Percentiles rank a stretch among this genome's conserved stretches.
Conservation (phyloP, 2,113 vertebrate species). For the Syngnathus scovelli region DNA sequence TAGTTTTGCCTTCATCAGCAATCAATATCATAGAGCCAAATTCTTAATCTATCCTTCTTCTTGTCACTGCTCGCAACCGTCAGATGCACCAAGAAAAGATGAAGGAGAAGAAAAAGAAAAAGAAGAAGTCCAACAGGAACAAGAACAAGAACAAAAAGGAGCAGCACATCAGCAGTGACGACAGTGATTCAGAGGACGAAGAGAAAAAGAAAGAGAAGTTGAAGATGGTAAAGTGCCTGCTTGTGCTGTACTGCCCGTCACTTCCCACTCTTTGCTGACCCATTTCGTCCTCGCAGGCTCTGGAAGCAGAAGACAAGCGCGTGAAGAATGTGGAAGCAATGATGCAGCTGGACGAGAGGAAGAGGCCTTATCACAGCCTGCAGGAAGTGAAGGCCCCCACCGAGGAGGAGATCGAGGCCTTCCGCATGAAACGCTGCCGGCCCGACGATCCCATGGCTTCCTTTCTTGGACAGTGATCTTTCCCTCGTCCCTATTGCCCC, state of each 20-base stretch:
- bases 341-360: slow-evolving; percentile 89
- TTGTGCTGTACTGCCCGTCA: background rate
- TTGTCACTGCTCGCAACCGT: background rate
- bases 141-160: slow-evolving; percentile 80
- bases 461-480: slow-evolving; percentile 80
- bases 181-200: slow-evolving; percentile 88
- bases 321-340: slow-evolving; percentile 83
- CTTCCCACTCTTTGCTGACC: background rate
- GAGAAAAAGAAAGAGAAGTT: slow-evolving; percentile 90
- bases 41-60: background rate
- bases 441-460: slow-evolving; percentile 94
- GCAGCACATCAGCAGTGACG: slow-evolving; percentile 81
- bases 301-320: slow-evolving; percentile 89
- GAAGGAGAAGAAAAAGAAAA: slow-evolving; percentile 85
- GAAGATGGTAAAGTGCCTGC: slow-evolving; percentile 77
- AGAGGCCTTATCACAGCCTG: slow-evolving; percentile 84
- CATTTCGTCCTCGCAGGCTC: slow-evolving; percentile 69
- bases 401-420: slow-evolving; percentile 97
- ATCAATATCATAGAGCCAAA: background rate
- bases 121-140: slow-evolving; percentile 79
- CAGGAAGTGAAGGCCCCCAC: slow-evolving; percentile 85
- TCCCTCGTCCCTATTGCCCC: background rate
- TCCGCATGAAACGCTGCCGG: slow-evolving; percentile 86
- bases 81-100: slow-evolving; percentile 94
- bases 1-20: background rate